Conservation (phyloP, 2,113 vertebrate species). For the Progne subis region DNA sequence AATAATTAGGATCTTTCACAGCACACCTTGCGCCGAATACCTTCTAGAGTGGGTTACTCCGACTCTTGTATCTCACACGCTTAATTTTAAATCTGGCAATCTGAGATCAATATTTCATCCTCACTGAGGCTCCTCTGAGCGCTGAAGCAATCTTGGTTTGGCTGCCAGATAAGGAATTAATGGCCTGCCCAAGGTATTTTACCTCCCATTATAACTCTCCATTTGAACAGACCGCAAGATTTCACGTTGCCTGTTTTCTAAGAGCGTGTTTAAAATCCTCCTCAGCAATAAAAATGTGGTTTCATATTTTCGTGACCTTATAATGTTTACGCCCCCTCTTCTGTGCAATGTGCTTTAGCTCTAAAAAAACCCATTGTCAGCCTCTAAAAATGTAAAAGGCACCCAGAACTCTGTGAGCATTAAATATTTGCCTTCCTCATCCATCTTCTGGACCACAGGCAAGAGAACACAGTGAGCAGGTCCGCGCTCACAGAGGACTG, state of each 20-base stretch:
- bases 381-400: background rate
- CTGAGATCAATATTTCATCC: conserved; percentile 3
- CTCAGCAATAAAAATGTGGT: background rate
- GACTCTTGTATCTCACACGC: background rate
- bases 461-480: background rate
- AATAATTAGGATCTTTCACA: background rate
- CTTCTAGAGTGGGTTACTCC: background rate
- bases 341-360: background rate
- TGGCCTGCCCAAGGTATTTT: background rate
- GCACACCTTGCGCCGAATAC: background rate
- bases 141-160: background rate
- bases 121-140: background rate
- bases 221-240: background rate
- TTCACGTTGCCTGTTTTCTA: background rate
- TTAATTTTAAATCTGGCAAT: background rate
- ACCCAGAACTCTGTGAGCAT: background rate
- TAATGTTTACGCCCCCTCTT: background rate
- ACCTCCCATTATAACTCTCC: background rate
- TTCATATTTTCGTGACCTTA: background rate
- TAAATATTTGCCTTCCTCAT: background rate
- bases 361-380: background rate
- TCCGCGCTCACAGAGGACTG: background rate
- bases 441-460: background rate
- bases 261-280: background rate
- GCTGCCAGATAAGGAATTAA: background rate